Conservation (phyloP, 2,113 vertebrate genomes). For the Hypocryptadius cinnamomeus region DNA sequence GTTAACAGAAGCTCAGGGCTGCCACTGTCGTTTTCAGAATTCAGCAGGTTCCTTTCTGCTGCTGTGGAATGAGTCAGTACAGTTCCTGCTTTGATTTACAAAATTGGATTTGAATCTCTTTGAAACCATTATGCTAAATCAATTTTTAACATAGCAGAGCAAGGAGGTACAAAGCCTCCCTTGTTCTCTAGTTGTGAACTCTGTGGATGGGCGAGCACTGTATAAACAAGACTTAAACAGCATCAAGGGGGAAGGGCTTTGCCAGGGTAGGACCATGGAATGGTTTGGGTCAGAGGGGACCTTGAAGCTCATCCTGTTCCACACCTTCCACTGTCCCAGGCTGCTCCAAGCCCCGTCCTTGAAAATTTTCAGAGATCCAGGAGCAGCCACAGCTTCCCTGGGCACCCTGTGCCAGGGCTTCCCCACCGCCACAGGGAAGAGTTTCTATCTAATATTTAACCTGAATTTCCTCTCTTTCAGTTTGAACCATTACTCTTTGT, state of each 20-base stretch:
- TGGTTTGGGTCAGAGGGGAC: background rate
- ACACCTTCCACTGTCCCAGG: background rate
- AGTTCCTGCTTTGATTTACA: conserved; percentile 58
- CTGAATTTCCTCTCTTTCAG: background rate
- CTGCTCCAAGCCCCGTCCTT: accelerated
- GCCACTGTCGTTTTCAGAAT: background rate
- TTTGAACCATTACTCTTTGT: background rate
- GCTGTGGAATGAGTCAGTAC: conserved; percentile 31
- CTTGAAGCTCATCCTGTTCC: background rate
- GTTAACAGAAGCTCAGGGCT: conserved; percentile 4
- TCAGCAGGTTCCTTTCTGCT: conserved; percentile 11
- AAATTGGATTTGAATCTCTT: conserved; percentile 63
- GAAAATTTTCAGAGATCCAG: background rate
- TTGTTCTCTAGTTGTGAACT: conserved; percentile 42
- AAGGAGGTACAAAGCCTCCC: conserved; percentile 53
- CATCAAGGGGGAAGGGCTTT: background rate
- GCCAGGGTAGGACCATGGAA: background rate
- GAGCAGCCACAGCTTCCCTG: background rate
- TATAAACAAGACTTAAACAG: conserved; percentile 4
- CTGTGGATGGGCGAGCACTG: conserved; percentile 21
- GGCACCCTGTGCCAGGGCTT: background rate
- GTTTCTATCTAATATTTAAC: background rate
- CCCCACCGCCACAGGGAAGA: background rate
- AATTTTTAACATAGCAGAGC: conserved; percentile 58
- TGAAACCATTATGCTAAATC: conserved; percentile 65